phyloP scores from a whole-genome alignment of 2,113 vertebrate species.

The Eulemur rufifrons region DNA sequence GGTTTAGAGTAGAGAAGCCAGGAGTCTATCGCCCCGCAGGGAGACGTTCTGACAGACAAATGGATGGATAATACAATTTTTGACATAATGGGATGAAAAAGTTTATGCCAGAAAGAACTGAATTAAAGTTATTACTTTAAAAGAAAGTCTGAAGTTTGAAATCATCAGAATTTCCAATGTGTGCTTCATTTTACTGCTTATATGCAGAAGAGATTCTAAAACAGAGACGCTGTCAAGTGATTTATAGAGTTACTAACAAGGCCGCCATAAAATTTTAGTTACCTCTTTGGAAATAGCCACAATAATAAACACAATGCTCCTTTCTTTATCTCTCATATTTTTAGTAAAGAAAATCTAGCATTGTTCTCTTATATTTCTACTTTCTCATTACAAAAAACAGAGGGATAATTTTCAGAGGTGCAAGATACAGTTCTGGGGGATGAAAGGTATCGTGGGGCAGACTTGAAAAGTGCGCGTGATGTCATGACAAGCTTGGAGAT shows the following conservation, averaged over 20 bases:
- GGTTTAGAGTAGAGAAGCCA: conserved; percentile 85
- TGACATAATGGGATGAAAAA: conserved; percentile 91
- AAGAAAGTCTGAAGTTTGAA: conserved; percentile 86
- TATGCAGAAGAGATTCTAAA: conserved; percentile 80
- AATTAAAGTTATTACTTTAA: conserved; percentile 89
- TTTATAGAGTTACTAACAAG: conserved; percentile 80
- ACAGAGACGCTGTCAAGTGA: conserved; percentile 70
- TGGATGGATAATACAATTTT: conserved; percentile 89
- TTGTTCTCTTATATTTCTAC: conserved; percentile 49
- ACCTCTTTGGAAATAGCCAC: conserved; percentile 74
- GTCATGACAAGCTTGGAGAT: conserved; percentile 26
- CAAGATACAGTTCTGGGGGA: neutral
- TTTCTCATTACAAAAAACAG: conserved; percentile 61
- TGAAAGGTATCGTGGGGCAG: neutral
- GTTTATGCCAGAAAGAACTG: conserved; percentile 89
- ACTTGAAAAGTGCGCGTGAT: neutral
- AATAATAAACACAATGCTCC: conserved; percentile 57
- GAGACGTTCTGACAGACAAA: conserved; percentile 90
- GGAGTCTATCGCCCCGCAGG: conserved; percentile 85
- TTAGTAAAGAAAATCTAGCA: conserved; percentile 57
- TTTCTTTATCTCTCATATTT: conserved; percentile 4
- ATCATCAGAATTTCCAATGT: conserved; percentile 77
- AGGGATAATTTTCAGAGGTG: conserved; percentile 25
- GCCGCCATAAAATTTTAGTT: conserved; percentile 72
- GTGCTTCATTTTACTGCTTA: conserved; percentile 75